These are phyloP conservation scores for Helicoverpa assulta DNA, from an alignment of 2,888 invertebrate species.

Conservation along the genomic window DNA sequence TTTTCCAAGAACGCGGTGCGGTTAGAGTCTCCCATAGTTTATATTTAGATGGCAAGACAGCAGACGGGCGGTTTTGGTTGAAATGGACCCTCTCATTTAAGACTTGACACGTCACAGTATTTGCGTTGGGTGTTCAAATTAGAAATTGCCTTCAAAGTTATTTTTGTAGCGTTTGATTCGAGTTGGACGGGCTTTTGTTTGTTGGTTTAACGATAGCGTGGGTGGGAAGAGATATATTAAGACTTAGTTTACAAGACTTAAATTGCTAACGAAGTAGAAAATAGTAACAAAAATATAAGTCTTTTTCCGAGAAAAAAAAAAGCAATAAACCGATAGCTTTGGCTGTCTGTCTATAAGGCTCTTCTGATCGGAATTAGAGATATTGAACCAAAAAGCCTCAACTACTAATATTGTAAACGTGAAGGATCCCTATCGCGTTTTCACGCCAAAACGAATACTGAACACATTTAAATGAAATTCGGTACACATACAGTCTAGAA, in stretches of 20 bases:
- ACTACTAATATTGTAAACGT: no score
- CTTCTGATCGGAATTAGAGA: no score
- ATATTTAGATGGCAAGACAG: conserved; percentile 40
- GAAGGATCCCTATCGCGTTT: no score
- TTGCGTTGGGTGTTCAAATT: conserved; percentile 20
- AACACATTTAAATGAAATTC: no score
- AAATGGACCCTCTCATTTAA: conserved; percentile 36
- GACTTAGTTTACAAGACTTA: neutral
- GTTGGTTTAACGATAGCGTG: neutral
- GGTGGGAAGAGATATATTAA: neutral
- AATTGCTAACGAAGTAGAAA: neutral
- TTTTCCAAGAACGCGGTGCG: conserved; percentile 21
- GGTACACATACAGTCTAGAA: no score
- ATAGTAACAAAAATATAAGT: neutral
- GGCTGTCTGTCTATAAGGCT: no score
- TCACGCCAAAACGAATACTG: no score
- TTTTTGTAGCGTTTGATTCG: neutral
- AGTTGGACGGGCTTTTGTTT: conserved; percentile 1
- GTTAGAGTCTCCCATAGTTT: conserved; percentile 32
- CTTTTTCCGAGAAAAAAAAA: no score
- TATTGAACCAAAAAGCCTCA: no score
- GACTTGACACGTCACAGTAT: conserved; percentile 27
- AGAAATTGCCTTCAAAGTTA: conserved; percentile 4
- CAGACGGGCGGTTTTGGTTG: conserved; percentile 26
- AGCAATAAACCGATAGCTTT: neutral